phyloP scores from a whole-genome alignment of 2,888 invertebrate genomes.

The Cepaea hortensis region DNA sequence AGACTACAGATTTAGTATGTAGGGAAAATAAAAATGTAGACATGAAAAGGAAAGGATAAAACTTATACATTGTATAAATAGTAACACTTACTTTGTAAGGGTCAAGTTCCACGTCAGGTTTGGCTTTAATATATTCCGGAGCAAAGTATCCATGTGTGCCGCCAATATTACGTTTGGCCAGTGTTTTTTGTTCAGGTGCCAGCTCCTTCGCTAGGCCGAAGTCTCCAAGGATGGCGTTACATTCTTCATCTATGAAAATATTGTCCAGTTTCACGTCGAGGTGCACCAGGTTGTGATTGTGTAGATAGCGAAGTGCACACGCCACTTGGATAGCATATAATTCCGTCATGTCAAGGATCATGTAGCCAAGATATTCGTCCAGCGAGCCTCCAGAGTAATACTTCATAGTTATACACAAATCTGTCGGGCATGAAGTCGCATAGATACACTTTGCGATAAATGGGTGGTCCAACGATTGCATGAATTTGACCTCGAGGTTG shows the following conservation, averaged over 20 bases:
- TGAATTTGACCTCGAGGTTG: no score
- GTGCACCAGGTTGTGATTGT: neutral
- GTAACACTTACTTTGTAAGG: slow-evolving; percentile 13
- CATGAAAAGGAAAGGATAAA: no score
- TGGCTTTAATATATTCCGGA: neutral
- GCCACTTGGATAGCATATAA: neutral
- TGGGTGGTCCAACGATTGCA: no score
- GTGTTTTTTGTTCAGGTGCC: neutral
- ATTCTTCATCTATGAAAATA: neutral
- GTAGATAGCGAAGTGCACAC: slow-evolving; percentile 5
- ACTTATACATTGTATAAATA: neutral
- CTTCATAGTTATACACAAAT: neutral
- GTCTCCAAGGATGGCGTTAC: slow-evolving; percentile 14
- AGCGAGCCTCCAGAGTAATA: neutral
- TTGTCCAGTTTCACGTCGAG: neutral
- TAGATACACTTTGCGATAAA: no score
- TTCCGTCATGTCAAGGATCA: neutral
- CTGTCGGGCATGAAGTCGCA: neutral
- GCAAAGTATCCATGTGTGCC: neutral
- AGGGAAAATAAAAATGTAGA: no score
- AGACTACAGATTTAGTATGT: no score
- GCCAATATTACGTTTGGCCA: neutral
- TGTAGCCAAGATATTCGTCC: no score
- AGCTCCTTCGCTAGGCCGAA: neutral
- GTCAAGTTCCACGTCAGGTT: neutral